Evolutionary conservation across 2,797 vertebrate species (phyloP), one percentile per base, ranked within the genome.

Genomic region (Lophotriccus pileatus): DNA sequence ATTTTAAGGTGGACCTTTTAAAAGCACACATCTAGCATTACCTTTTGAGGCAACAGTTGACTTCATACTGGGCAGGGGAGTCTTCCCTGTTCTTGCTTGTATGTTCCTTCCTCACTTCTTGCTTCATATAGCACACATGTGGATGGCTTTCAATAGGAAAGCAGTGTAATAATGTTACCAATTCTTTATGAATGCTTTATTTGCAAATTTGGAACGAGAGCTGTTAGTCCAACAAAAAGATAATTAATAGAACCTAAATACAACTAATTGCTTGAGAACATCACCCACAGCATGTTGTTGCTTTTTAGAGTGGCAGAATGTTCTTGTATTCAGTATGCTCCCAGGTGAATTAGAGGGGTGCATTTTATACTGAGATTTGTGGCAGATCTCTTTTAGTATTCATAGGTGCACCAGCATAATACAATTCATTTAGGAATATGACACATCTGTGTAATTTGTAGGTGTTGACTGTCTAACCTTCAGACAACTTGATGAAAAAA

Each of bases 341-440:
- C 47, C 77, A 91, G 76, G 79, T 0, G 39, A 96, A 94, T 94
- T 84, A 96, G 63, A 91, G 41, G 74, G 88, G 64, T 94, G 47
- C 92, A 89, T 95, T 95, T 96, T 96, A 78, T 83, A 88, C 44
- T 70, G 60, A 94, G 84, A 95, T 94, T 95, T 90, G 91, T 94
- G 92, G 75, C 92, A 76, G 78, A 85, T 90, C 92, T 95, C 76
- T 96, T 96, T 97, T 87, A 96, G 86, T 95, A 96, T 96, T 97
- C 95, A 96, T 84, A 97, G 96, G 93, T 95, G 84, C 87, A 96
- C 76, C 12, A 15, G 88, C 91, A 86, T 96, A 97, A 97, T 89
- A 93, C 83, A 97, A 96, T 97, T 97, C 89, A 97, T 96, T 97
- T 97, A 97, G 94, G 86, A 94, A 88, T 94, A 94, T 95, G 94